Evolutionary conservation across 37 sponge, comb jelly and placozoan genomes (phyloP).

Genomic region (Bolinopsis microptera): DNA sequence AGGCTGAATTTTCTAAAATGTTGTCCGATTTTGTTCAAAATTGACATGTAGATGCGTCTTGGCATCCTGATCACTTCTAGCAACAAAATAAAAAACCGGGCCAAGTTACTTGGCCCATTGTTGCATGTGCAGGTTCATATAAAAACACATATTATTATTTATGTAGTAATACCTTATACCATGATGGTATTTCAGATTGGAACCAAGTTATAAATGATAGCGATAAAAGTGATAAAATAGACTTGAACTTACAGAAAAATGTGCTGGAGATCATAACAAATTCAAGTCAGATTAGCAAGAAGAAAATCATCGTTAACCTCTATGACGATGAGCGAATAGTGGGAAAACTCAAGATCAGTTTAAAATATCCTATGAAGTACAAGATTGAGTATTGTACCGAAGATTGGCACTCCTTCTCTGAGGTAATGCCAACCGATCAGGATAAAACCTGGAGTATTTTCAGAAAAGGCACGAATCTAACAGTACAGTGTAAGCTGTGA

Average conservation of each 20-base stretch:
- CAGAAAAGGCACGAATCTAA: not conserved
- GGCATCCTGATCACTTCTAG: too few relatives aligned
- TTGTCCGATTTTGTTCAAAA: too few relatives aligned
- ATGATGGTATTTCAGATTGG: too few relatives aligned
- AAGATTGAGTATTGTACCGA: not conserved
- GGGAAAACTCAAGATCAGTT: not conserved
- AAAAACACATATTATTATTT: too few relatives aligned
- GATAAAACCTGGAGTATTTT: not conserved
- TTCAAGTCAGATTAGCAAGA: not conserved
- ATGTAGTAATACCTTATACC: too few relatives aligned
- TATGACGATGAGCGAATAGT: not conserved
- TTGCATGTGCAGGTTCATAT: too few relatives aligned
- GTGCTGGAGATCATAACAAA: not conserved
- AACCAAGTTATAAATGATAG: not conserved
- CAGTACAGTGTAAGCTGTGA: not conserved
- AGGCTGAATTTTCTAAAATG: too few relatives aligned
- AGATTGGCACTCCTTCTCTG: too few relatives aligned
- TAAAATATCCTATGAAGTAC: not conserved
- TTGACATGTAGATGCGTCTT: too few relatives aligned
- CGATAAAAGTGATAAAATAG: too few relatives aligned
- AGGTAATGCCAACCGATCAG: not conserved
- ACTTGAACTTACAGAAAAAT: not conserved
- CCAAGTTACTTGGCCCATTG: too few relatives aligned
- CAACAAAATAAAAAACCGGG: too few relatives aligned
- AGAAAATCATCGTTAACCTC: not conserved